Conservation (phyloP, 2,797 vertebrate genomes). For the Crax fasciolata region DNA sequence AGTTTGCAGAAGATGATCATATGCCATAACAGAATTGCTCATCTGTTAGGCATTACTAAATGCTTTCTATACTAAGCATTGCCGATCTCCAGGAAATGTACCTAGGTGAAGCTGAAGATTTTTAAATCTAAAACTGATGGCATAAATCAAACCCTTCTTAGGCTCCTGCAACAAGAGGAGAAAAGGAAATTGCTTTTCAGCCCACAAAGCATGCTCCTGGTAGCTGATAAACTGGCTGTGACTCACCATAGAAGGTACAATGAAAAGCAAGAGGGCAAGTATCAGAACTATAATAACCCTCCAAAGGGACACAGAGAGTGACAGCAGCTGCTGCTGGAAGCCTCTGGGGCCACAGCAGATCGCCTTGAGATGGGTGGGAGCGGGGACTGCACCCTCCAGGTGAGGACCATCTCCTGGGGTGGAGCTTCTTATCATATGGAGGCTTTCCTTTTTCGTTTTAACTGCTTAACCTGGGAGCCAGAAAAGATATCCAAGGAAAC, state of each 20-base stretch:
- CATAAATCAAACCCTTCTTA: constrained; percentile 61
- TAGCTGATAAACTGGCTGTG: constrained; percentile 64
- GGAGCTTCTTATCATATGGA: background rate
- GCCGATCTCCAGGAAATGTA: constrained; percentile 69
- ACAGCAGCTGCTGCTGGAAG: background rate
- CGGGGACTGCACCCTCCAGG: background rate
- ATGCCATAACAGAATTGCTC: constrained; percentile 42
- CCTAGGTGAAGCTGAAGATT: constrained; percentile 69
- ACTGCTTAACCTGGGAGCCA: background rate
- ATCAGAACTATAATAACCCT: background rate
- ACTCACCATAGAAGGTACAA: background rate
- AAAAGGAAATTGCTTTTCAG: constrained; percentile 75
- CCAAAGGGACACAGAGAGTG: background rate
- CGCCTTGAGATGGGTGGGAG: background rate
- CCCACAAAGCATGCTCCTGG: constrained; percentile 44
- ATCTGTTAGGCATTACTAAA: constrained; percentile 64
- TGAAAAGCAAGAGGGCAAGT: background rate
- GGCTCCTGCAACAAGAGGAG: constrained; percentile 55
- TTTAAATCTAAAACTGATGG: constrained; percentile 68
- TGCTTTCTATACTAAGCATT: constrained; percentile 45
- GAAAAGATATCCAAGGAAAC: rapidly evolving
- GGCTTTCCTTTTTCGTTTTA: background rate
- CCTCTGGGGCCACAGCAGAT: background rate
- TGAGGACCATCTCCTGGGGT: background rate
- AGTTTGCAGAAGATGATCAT: constrained; percentile 2